Conservation (phyloP, 1,140 invertebrate species). For the Meloidogyne exigua region DNA sequence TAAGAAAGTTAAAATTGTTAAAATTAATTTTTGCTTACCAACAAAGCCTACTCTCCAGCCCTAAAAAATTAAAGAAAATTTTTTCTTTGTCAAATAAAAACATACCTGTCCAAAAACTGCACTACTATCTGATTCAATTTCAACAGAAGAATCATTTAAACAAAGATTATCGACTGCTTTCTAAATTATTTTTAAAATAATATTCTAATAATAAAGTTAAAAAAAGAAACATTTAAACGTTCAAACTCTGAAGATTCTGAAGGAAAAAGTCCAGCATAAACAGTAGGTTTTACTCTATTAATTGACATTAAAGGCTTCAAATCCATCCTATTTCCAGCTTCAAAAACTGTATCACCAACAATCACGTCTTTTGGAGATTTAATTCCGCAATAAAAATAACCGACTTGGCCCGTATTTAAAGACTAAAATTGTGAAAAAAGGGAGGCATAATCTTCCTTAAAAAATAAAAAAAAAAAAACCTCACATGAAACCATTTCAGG, state of each 20-base stretch:
- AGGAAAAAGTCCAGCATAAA: conserved; percentile 90
- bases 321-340: conserved; percentile 63
- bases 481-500: conserved; percentile 75
- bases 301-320: conserved; percentile 73
- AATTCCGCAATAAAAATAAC: conserved; percentile 80
- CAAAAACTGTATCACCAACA: conserved; percentile 81
- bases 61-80: conserved; percentile 67
- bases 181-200: too few species aligned
- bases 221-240: conserved; percentile 59
- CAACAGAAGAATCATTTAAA: conserved; percentile 90
- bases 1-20: not conserved
- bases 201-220: not conserved
- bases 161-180: conserved; percentile 83
- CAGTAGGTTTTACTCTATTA: conserved; percentile 76
- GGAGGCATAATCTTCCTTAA: conserved; percentile 1
- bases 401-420: conserved; percentile 75
- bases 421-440: conserved; percentile 22
- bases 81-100: not conserved
- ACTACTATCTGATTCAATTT: conserved; percentile 76
- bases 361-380: conserved; percentile 75
- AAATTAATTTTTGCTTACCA: conserved; percentile 62
- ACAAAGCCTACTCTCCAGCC: conserved; percentile 39
- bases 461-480: conserved; percentile 47
- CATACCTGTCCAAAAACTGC: conserved; percentile 88
- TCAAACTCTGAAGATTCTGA: conserved; percentile 80